A percentile compares a stretch with the other conserved stretches of the same genome.
Evolutionary conservation across 2,113 vertebrate species (phyloP).

Genomic region (Mirza zaza): DNA sequence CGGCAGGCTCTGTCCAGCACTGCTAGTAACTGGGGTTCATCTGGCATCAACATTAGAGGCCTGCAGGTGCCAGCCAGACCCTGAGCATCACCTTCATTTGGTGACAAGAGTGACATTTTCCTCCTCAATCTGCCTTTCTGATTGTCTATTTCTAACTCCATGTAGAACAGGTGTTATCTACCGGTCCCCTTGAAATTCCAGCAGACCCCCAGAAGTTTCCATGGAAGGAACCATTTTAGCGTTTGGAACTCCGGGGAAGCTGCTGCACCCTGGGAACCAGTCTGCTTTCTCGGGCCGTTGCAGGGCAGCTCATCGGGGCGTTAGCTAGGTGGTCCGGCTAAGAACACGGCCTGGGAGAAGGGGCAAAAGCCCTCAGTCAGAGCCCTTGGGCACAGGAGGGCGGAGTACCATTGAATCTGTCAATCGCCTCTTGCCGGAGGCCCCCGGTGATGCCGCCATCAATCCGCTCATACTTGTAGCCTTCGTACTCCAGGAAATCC

Average conservation of each 20-base stretch:
- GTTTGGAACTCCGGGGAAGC: not conserved
- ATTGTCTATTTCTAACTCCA: not conserved
- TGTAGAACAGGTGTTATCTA: not conserved
- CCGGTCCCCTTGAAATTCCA: not conserved
- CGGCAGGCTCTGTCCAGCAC: not conserved
- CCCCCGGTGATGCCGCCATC: constrained; percentile 96
- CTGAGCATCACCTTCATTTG: not conserved
- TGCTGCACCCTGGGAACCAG: not conserved
- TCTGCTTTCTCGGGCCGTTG: not conserved
- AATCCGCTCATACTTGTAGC: constrained; percentile 97
- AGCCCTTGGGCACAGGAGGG: not conserved
- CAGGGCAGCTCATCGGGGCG: not conserved
- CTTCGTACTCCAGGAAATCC: constrained; percentile 96
- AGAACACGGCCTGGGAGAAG: not conserved
- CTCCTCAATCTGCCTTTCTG: not conserved
- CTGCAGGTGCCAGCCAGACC: not conserved
- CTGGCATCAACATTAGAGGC: not conserved
- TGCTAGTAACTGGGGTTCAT: not conserved
- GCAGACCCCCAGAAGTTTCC: not conserved
- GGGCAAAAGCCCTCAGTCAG: not conserved
- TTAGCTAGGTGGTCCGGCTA: not conserved
- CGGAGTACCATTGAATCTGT: constrained; percentile 94
- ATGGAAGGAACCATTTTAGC: not conserved
- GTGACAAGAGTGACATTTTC: not conserved
- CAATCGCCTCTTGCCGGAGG: constrained; percentile 96